A percentile compares a stretch with the other conserved stretches of the same genome.
phyloP scores from a whole-genome alignment of 2,113 vertebrate species.

The Formicarius rufipectus region DNA sequence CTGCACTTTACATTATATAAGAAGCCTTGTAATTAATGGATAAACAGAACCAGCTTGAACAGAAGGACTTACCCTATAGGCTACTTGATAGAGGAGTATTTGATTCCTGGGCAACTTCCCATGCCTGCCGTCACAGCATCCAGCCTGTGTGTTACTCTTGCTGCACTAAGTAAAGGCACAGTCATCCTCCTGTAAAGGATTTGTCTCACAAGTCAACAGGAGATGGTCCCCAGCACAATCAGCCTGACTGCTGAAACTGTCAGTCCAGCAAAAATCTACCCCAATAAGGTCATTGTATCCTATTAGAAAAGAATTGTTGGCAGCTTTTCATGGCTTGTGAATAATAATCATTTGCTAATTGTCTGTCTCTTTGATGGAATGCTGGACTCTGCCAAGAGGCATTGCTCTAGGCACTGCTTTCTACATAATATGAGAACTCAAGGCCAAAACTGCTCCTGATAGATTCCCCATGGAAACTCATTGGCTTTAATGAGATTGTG shows the following conservation, averaged over 20 bases:
- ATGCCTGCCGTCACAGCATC: neutral
- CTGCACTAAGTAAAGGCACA: neutral
- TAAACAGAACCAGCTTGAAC: neutral
- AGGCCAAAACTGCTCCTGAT: neutral
- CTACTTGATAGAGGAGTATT: neutral
- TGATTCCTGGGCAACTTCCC: neutral
- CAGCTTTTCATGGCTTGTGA: neutral
- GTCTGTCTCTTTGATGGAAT: conserved; percentile 4
- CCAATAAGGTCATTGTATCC: neutral
- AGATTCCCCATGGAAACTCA: conserved; percentile 10
- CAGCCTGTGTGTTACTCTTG: neutral
- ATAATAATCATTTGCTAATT: conserved; percentile 49
- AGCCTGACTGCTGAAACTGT: neutral
- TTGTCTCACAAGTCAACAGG: neutral
- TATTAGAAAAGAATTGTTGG: conserved; percentile 29
- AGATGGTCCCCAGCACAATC: neutral
- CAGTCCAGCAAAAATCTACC: neutral
- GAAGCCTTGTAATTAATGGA: neutral
- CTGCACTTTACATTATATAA: neutral
- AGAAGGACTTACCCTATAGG: neutral
- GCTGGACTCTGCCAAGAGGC: conserved; percentile 29
- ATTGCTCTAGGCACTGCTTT: conserved; percentile 10
- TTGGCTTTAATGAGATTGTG: neutral
- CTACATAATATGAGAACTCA: neutral
- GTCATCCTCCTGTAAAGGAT: neutral